Evolutionary conservation across 2,113 vertebrate species (phyloP).

Genomic region (Onychostoma macrolepis): DNA sequence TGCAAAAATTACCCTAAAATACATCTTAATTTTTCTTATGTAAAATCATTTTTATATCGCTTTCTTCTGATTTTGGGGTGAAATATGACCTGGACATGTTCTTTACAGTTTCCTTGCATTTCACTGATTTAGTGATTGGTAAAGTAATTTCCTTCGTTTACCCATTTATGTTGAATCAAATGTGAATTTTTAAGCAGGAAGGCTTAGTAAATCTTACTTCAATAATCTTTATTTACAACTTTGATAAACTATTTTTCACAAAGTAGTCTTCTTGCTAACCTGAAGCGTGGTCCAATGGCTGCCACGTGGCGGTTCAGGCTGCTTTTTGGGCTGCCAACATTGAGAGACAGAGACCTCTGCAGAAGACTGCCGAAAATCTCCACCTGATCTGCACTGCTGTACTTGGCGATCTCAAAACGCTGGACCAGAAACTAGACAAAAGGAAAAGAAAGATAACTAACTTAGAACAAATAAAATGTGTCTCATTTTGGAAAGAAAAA

Average conservation of each 20-base stretch:
- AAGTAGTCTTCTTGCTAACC: slow-evolving; percentile 69
- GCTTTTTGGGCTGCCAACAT: slow-evolving; percentile 86
- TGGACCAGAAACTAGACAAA: slow-evolving; percentile 90
- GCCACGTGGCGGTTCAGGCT: slow-evolving; percentile 94
- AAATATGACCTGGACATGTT: too few relatives aligned
- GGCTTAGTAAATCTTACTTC: not conserved
- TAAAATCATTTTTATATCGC: too few relatives aligned
- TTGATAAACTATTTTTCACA: not conserved
- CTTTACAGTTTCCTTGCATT: not conserved
- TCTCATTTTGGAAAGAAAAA: not conserved
- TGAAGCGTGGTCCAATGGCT: slow-evolving; percentile 95
- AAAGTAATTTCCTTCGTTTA: too few relatives aligned
- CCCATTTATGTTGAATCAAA: not conserved
- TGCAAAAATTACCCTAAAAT: too few relatives aligned
- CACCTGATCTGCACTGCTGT: slow-evolving; percentile 97
- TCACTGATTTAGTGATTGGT: too few relatives aligned
- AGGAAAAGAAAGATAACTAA: not conserved
- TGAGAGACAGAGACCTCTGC: slow-evolving; percentile 91
- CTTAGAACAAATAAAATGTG: not conserved
- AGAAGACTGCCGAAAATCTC: slow-evolving; percentile 95
- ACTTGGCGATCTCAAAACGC: slow-evolving; percentile 98
- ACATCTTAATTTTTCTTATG: too few relatives aligned
- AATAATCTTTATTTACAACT: not conserved
- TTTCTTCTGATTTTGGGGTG: too few relatives aligned
- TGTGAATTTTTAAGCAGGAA: not conserved